phyloP scores from a whole-genome alignment of 1,140 invertebrate species.

The Lutraria rhynchaena region DNA sequence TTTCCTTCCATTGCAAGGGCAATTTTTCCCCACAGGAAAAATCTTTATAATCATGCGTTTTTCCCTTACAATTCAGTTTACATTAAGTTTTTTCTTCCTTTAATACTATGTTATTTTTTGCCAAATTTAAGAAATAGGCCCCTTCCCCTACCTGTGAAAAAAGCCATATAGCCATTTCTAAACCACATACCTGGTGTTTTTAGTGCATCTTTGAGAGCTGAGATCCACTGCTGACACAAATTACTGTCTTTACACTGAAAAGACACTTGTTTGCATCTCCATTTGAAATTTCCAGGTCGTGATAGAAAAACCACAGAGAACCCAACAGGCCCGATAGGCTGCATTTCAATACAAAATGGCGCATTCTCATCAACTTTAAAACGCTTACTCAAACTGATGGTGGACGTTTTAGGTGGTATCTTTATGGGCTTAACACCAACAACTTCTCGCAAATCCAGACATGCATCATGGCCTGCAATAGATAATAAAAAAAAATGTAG shows the following conservation, averaged over 20 bases:
- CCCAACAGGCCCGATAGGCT: slow-evolving; percentile 56
- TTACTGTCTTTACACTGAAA: slow-evolving; percentile 70
- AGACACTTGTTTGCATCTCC: slow-evolving; percentile 65
- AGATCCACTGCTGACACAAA: slow-evolving; percentile 71
- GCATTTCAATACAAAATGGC: slow-evolving; percentile 66
- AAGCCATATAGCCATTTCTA: too few species aligned
- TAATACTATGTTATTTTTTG: too few species aligned
- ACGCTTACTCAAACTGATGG: not conserved
- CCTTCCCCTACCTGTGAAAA: too few species aligned
- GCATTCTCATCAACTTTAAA: slow-evolving; percentile 41
- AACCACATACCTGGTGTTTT: slow-evolving; percentile 62
- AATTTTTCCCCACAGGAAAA: too few species aligned
- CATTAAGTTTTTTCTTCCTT: too few species aligned
- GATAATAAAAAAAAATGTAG: not conserved
- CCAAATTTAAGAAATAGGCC: too few species aligned
- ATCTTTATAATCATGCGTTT: too few species aligned
- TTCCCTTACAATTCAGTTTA: too few species aligned
- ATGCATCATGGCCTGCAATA: slow-evolving; percentile 49
- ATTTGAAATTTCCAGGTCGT: slow-evolving; percentile 64
- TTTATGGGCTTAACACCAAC: slow-evolving; percentile 54
- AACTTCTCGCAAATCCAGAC: slow-evolving; percentile 49
- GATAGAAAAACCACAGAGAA: slow-evolving; percentile 68
- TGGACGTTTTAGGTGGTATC: slow-evolving; percentile 44
- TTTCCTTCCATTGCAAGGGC: too few species aligned
- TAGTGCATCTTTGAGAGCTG: slow-evolving; percentile 65